These are phyloP conservation scores for Glyptemys insculpta DNA, from an alignment of 2,797 vertebrate genomes.

Conservation along the genomic window DNA sequence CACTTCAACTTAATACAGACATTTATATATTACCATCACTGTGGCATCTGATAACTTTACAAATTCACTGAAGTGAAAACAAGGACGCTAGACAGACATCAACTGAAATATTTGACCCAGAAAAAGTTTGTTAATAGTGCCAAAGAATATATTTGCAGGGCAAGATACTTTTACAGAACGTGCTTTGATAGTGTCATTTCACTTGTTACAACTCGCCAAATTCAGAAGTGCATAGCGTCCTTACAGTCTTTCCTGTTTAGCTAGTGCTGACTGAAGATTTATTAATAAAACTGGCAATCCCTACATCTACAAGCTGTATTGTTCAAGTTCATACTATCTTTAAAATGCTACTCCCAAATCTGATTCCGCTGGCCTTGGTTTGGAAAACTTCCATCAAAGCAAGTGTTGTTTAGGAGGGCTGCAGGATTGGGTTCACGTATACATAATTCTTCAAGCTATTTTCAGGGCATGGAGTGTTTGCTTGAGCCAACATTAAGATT, in stretches of 20 bases:
- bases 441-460: fast-evolving
- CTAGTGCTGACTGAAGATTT: background rate
- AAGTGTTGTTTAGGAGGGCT: fast-evolving
- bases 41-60: background rate
- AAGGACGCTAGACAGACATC: background rate
- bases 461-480: background rate
- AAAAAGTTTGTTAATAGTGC: background rate
- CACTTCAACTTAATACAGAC: background rate
- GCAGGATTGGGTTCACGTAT: fast-evolving
- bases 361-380: background rate
- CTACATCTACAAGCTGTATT: background rate
- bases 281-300: background rate
- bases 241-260: background rate
- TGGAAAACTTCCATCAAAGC: background rate
- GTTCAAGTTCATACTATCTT: background rate
- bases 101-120: background rate
- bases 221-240: background rate
- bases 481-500: background rate
- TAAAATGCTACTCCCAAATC: background rate
- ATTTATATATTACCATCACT: fast-evolving
- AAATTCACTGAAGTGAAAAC: fast-evolving
- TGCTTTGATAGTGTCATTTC: background rate
- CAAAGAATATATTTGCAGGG: background rate
- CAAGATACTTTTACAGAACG: fast-evolving
- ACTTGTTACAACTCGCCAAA: background rate